These are phyloP conservation scores for Agapostemon virescens DNA, from an alignment of 2,888 invertebrate genomes.

Conservation along the genomic window DNA sequence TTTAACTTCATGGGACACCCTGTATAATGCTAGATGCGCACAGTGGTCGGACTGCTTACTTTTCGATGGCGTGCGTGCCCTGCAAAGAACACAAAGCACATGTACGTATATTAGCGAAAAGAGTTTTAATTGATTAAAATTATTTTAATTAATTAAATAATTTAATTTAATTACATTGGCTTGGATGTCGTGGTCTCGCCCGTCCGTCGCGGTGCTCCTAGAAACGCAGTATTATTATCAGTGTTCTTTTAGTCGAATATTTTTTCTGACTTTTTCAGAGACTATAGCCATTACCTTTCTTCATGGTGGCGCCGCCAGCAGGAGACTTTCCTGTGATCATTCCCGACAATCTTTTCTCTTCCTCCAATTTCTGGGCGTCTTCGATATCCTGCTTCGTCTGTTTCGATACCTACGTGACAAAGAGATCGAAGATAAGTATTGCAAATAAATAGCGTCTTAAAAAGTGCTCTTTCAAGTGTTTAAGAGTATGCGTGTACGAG, in stretches of 20 bases:
- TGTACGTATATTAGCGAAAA: slow-evolving; percentile 17
- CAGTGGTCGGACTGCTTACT: slow-evolving; percentile 34
- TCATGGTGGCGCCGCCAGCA: slow-evolving; percentile 42
- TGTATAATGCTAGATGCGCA: not conserved
- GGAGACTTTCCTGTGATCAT: slow-evolving; percentile 35
- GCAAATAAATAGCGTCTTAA: too few relatives aligned
- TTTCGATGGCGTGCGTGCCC: slow-evolving; percentile 50
- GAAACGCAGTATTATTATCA: slow-evolving; percentile 13
- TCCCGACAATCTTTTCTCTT: slow-evolving; percentile 74
- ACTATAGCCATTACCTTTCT: slow-evolving; percentile 37
- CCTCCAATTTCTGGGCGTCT: slow-evolving; percentile 75
- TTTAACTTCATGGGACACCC: too few relatives aligned
- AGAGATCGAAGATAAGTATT: not conserved
- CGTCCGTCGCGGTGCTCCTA: slow-evolving; percentile 44
- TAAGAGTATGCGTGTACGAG: too few relatives aligned
- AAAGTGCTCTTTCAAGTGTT: too few relatives aligned
- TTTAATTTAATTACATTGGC: slow-evolving; percentile 56
- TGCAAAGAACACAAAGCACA: slow-evolving; percentile 31
- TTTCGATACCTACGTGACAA: slow-evolving; percentile 45
- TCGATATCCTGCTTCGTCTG: slow-evolving; percentile 70
- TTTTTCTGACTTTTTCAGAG: not conserved
- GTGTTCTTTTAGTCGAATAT: not conserved
- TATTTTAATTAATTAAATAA: too few relatives aligned
- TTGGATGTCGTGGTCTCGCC: slow-evolving; percentile 42
- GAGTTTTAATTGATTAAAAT: too few relatives aligned